Conservation (phyloP, 92 coral and sea anemone species). For the Porites divaricata region DNA sequence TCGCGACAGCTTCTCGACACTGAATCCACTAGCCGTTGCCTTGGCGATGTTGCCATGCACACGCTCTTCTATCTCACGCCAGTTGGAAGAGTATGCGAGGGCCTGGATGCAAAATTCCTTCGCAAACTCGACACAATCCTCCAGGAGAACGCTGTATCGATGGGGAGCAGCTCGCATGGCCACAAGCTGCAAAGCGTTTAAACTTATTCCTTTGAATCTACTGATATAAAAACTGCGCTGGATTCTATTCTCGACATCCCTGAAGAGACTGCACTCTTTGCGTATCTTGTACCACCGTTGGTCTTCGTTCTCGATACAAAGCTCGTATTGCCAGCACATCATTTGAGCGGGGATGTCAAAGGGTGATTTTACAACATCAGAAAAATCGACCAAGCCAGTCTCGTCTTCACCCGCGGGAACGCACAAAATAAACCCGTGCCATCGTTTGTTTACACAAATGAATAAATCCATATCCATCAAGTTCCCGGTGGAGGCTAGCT, state of each 20-base stretch:
- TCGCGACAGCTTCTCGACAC: constrained; percentile 84
- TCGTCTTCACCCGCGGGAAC: constrained; percentile 67
- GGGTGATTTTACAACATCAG: constrained; percentile 68
- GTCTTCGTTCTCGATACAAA: constrained; percentile 66
- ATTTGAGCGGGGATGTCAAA: constrained; percentile 68
- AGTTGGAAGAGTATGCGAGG: constrained; percentile 77
- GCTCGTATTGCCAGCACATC: constrained; percentile 74
- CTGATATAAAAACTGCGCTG: constrained; percentile 79
- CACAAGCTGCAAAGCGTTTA: constrained; percentile 71
- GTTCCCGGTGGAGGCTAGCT: constrained; percentile 56
- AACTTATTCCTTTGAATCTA: constrained; percentile 63
- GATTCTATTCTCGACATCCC: constrained; percentile 59
- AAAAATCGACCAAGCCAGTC: constrained; percentile 36
- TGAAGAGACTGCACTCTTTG: constrained; percentile 53
- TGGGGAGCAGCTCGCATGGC: constrained; percentile 93
- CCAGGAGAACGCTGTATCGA: constrained; percentile 73
- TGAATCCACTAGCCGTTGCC: constrained; percentile 93
- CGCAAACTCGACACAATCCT: constrained; percentile 94
- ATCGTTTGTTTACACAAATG: constrained; percentile 72
- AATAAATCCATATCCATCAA: constrained; percentile 76
- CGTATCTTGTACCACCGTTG: constrained; percentile 84
- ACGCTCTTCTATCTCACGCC: constrained; percentile 68
- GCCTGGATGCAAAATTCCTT: constrained; percentile 87
- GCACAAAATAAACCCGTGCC: constrained; percentile 84
- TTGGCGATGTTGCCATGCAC: constrained; percentile 74